These are phyloP conservation scores for Brachylomia viminalis DNA, from an alignment of 2,888 invertebrate species.

Conservation along the genomic window DNA sequence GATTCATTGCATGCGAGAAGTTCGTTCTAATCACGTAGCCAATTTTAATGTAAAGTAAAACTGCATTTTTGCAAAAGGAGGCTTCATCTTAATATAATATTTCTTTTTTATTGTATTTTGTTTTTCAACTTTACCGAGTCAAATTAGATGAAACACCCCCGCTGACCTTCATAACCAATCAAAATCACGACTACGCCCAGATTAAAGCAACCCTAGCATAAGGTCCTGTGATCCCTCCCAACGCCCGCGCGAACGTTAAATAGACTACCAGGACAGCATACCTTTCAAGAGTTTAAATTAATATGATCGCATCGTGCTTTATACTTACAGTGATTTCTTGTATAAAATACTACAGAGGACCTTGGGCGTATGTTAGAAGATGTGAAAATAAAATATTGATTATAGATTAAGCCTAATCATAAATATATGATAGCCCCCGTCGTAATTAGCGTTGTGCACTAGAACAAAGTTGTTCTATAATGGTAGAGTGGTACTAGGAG, in stretches of 20 bases:
- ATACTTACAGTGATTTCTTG: not conserved
- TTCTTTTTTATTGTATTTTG: no score
- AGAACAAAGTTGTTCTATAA: not conserved
- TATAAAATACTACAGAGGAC: not conserved
- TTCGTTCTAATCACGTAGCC: not conserved
- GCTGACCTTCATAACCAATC: slow-evolving; percentile 39
- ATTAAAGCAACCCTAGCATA: slow-evolving; percentile 18
- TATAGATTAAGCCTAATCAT: not conserved
- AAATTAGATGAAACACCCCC: slow-evolving; percentile 14
- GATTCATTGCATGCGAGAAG: not conserved
- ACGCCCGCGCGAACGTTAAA: slow-evolving; percentile 30
- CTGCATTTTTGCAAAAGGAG: not conserved
- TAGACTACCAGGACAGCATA: slow-evolving; percentile 30
- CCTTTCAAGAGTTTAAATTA: not conserved
- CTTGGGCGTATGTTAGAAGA: not conserved
- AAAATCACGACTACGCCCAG: slow-evolving; percentile 34
- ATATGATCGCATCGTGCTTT: not conserved
- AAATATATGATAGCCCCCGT: not conserved
- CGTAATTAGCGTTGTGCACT: no score
- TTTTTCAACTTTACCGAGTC: not conserved
- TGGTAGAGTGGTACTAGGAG: slow-evolving; percentile 7
- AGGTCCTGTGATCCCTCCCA: slow-evolving; percentile 28
- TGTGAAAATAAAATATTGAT: not conserved
- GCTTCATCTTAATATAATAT: not conserved
- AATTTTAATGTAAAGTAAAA: not conserved